phyloP scores from a whole-genome alignment of 1,140 invertebrate genomes.

The Wiebesia pumilae region DNA sequence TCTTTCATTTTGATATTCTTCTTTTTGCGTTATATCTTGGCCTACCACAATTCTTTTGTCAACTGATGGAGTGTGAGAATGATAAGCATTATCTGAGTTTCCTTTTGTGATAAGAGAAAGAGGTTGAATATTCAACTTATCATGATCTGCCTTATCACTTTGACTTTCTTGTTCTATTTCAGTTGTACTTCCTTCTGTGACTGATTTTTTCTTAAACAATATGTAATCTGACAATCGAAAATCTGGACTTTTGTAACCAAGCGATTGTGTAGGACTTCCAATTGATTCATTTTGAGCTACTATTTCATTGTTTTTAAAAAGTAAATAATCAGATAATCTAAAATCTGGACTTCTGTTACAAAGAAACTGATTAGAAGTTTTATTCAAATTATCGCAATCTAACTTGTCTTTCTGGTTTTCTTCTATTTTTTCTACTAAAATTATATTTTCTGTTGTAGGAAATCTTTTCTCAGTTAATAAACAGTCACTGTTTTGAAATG shows the following conservation, averaged over 20 bases:
- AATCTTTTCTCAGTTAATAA: background rate
- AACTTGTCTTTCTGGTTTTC: background rate
- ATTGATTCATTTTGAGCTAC: background rate
- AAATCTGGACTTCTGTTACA: constrained; percentile 34
- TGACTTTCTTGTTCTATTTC: background rate
- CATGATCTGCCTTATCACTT: background rate
- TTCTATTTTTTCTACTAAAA: background rate
- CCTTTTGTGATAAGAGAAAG: background rate
- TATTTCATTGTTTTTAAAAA: constrained; percentile 32
- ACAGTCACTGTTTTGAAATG: background rate
- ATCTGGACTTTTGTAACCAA: constrained; percentile 21
- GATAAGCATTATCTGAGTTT: background rate
- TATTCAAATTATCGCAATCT: background rate
- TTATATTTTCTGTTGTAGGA: background rate
- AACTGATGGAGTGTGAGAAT: background rate
- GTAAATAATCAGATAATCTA: constrained; percentile 24
- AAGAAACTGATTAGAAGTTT: background rate
- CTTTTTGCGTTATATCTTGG: background rate
- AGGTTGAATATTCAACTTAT: background rate
- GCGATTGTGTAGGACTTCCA: background rate
- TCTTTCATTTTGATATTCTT: constrained; percentile 9
- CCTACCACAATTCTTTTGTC: background rate
- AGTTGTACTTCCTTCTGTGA: background rate
- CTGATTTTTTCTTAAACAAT: constrained; percentile 28
- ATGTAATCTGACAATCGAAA: constrained; percentile 35